Percentiles rank a stretch among this genome's conserved stretches.
These are phyloP conservation scores for Aurelia sp. DNA, from an alignment of 30 jellyfish, hydroid and myxozoan species.

Conservation along the genomic window DNA sequence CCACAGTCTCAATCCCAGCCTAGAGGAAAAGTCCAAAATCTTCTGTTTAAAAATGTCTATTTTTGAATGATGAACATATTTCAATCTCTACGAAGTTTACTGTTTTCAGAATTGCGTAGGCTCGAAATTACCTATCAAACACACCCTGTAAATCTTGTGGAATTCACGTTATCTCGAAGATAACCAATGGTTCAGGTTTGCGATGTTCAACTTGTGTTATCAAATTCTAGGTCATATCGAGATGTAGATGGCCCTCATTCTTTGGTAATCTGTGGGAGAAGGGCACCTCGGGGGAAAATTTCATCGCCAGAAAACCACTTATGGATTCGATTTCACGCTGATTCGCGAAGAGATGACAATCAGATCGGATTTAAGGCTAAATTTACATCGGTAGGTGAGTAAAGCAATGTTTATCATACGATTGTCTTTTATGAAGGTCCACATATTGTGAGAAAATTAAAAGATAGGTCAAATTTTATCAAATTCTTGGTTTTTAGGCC, in stretches of 20 bases:
- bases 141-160: too few species aligned
- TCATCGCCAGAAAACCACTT: conserved; percentile 60
- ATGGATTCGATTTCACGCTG: conserved; percentile 85
- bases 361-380: conserved; percentile 76
- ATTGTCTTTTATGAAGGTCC: not conserved
- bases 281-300: conserved; percentile 57
- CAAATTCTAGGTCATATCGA: conserved; percentile 14
- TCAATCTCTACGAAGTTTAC: too few species aligned
- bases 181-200: too few species aligned
- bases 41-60: too few species aligned
- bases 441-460: too few species aligned
- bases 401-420: not conserved
- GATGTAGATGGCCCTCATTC: conserved; percentile 71
- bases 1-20: too few species aligned
- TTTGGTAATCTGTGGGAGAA: conserved; percentile 70
- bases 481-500: not conserved
- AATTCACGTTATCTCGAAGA: too few species aligned
- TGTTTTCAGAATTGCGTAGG: too few species aligned
- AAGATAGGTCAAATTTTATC: not conserved
- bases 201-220: too few species aligned
- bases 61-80: too few species aligned
- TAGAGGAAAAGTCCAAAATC: too few species aligned
- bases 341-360: conserved; percentile 36
- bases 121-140: too few species aligned
- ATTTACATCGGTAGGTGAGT: conserved; percentile 84